These are phyloP conservation scores for Amyelois transitella DNA, from an alignment of 1,140 invertebrate species.

Conservation along the genomic window DNA sequence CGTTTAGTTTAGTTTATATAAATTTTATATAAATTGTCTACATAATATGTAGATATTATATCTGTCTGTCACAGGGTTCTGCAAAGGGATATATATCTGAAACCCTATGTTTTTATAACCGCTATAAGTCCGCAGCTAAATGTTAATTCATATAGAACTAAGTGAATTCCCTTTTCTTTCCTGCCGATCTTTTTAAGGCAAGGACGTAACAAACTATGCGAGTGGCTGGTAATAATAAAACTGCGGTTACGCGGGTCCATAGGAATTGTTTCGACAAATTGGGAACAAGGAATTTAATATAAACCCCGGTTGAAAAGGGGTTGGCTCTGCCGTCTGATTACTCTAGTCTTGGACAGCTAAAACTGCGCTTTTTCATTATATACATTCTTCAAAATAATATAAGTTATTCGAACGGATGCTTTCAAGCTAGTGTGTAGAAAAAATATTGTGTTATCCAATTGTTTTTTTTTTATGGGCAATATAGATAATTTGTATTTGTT, in stretches of 20 bases:
- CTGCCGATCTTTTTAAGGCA: not conserved
- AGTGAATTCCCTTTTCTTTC: too few species aligned
- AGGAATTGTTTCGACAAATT: slow-evolving; percentile 63
- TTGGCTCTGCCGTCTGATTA: slow-evolving; percentile 47
- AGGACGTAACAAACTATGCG: slow-evolving; percentile 7
- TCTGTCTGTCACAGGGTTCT: too few species aligned
- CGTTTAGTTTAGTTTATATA: too few species aligned
- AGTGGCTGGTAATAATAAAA: slow-evolving; percentile 40
- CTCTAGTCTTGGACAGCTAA: slow-evolving; percentile 36
- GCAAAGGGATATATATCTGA: too few species aligned
- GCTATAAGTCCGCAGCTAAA: too few species aligned
- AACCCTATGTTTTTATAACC: too few species aligned
- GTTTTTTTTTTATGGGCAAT: too few species aligned
- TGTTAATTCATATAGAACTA: too few species aligned
- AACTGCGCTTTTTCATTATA: slow-evolving; percentile 15
- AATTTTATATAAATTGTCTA: too few species aligned
- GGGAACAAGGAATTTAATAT: slow-evolving; percentile 67
- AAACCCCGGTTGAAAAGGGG: slow-evolving; percentile 64
- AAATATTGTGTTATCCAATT: too few species aligned
- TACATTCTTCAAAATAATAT: not conserved
- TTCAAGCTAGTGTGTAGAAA: not conserved
- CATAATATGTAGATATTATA: too few species aligned
- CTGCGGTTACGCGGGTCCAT: slow-evolving; percentile 34
- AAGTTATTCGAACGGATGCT: not conserved
- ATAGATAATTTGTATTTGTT: too few species aligned